Base-by-base conservation (phyloP, 2,113 vertebrate species). In the Acrocephalus arundinaceus region DNA sequence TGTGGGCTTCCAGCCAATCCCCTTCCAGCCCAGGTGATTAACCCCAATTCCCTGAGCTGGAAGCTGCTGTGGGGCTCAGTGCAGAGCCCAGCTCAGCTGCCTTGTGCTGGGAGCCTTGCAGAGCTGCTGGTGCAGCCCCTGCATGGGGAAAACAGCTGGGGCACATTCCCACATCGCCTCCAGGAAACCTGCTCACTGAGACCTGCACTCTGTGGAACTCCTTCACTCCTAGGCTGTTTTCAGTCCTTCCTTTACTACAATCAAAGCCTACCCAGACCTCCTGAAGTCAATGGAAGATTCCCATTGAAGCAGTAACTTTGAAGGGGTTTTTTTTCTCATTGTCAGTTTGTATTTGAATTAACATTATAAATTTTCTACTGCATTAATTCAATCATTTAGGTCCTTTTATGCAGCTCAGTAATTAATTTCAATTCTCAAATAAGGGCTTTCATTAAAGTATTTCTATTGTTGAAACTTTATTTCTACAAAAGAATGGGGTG, bases 371-470 rank as follows among this genome's bases (percentile, higher is more conserved):
- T 73, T 85, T 91, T 91, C 39, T 77, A 31, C 61, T 52, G 18
- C 63, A n/a, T 76, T 83, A 61, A 77, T 79, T 87, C 81, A 61
- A 79, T 70, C 21, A 9, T 77, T 71, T 59, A 87, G 61, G 16
- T 63, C 39, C 7, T 87, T 92, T 82, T 49, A 51, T 77, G 39
- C 55, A 39, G 74, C 19, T 76, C 20, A 91, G 54, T 68, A 96
- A 95, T 94, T 96, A 94, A 94, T 89, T 96, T 92, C 57, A 54
- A 2, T 81, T 76, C 67, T 79, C 62, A 82, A 85, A 3, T 73
- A 78, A 76, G 16, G 54, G 57, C 16, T 74, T 91, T 78, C 61
- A 88, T 90, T 75, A 86, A 85, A 90, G 20, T 43, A 39, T 77
- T 88, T 49, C 57, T 59, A 51, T 65, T 77, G 45, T 77, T 81